Evolutionary conservation across 2,797 vertebrate species (phyloP), one percentile per base, ranked within the genome.

Genomic region (Helostoma temminkii): DNA sequence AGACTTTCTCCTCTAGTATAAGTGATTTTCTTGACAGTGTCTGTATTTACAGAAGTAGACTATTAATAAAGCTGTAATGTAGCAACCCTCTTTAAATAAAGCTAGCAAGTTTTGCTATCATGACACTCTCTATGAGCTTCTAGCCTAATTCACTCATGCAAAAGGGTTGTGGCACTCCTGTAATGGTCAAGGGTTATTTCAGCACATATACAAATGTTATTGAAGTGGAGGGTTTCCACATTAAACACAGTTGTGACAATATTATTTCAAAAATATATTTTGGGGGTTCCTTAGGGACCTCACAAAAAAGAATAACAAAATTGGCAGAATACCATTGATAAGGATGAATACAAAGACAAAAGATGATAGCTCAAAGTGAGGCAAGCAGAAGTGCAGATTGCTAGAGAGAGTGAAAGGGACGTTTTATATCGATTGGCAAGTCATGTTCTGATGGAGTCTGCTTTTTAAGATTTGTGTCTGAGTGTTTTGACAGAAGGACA

Each of bases 161-260:
- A 36, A 73, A 45, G 58, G 30, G 21, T 53, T 47, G 26, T 60
- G 18, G 47, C 9, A 1, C 25, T 57, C 34, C 41, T 68, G 42
- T 63, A n/a, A 62, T 52, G 39, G 63, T 72, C 73, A 86, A 84
- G 53, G 45, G 74, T 81, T 49, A 55, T 72, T 80, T 71, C 26
- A 53, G 52, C 22, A 61, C 26, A 61, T 36, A 43, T 9, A 65
- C 32, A 56, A 83, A 80, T 72, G 64, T 71, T 56, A 71, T 70
- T 37, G 42, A 15, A 72, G 56, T 18, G 30, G 41, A 43, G 54
- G 41, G 32, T 72, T 76, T 80, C 2, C 28, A 82, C 74, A 78
- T 78, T 39, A 81, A 43, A 28, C 42, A 19, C 69, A 60, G 48
- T 41, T 10, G 25, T 61, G 37, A 68, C 34, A 56, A 22, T 56